Base-by-base conservation (phyloP, 2,797 vertebrate species). In the Enteromius anoplus region DNA sequence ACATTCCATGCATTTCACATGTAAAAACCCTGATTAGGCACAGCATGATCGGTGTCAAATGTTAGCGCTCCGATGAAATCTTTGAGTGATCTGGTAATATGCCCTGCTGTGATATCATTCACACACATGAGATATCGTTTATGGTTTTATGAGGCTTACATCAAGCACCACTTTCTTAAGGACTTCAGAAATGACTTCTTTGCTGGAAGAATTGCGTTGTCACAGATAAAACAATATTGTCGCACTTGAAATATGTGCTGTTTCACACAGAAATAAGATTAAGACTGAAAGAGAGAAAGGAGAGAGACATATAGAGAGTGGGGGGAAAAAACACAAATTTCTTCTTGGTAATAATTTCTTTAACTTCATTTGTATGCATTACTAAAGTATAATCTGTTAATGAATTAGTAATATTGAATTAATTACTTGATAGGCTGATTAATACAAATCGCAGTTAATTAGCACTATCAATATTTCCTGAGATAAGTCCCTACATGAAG, bases 91-190 rank as follows among this genome's bases (percentile, higher is more conserved):
- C 75, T 78, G 29, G 60, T 66, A 66, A 68, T 23, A 62, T 45
- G 45, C 66, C 45, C 62, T 68, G 45, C 45, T 78, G 64, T 53
- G 11, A 66, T 40, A 53, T 21, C 45, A 68, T 58, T 78, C 77
- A 53, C 55, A 77, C 23, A 77, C 40, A 77, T 40, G 53, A 19
- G 15, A 58, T 75, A 21, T 55, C 12, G 15, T 17, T 2, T 19
- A 53, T 0, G 12, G 55, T 1, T 76, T 78, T 68, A 72, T 47
- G 55, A 14, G 66, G 58, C 37, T 51, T 40, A 45, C 6, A 75
- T 65, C 23, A 47, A n/a, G n/a, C 51, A 26, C 65, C 10, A 73
- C 37, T 68, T 75, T 71, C 80, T 49, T n/a, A 75, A 53, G 29
- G 34, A 60, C 21, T 47, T 75, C 53, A 42, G 45, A 47, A 76